Base-by-base conservation (phyloP, 2,113 vertebrate genomes). In the Ictalurus punctatus region DNA sequence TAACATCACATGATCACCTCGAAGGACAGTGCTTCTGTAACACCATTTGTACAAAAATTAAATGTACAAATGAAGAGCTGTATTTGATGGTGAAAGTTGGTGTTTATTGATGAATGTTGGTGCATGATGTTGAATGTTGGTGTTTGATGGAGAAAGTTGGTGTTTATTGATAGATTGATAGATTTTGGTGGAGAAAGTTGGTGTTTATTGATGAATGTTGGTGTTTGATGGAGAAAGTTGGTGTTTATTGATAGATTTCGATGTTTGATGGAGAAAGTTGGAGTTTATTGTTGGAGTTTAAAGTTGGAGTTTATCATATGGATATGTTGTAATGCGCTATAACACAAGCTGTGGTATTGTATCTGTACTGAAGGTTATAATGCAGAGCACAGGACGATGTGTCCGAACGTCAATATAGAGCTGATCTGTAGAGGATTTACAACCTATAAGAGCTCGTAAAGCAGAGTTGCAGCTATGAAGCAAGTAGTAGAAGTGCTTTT, bases 371-470 rank as follows among this genome's bases (percentile, higher is more conserved):
- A 30, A 81, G 52, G 48, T 30, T 54, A 17, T 54, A 56, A 80
- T 17, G 27, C 48, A 54, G 27, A 30, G 48, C 44, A 56, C 23
- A 54, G 25, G 5, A 21, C 30, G 25, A 13, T 67, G 74, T 23
- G n/a, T 83, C 8, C 6, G 19, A 82, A 44, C 25, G 25, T 83
- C 79, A 56, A 88, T 71, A 71, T 34, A 14, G 48, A 83, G 63
- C 48, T 71, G 79, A 83, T 83, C 86, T 83, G 65, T 30, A 73
- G 23, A 83, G 52, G 27, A 88, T 88, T 88, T n/a, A 83, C 8
- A 14, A 83, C 30, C 58, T 25, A 0, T 56, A 21, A 2, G 56
- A 27, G 63, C 30, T 83, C 80, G 71, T 88, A 88, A 88, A 88
- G 10, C 52, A 58, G 79, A 16, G 52, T 23, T 27, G 25, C 58